Percentiles rank a stretch among this genome's conserved stretches.
These are phyloP conservation scores for Semotilus atromaculatus DNA, from an alignment of 2,797 vertebrate genomes.

Conservation along the genomic window DNA sequence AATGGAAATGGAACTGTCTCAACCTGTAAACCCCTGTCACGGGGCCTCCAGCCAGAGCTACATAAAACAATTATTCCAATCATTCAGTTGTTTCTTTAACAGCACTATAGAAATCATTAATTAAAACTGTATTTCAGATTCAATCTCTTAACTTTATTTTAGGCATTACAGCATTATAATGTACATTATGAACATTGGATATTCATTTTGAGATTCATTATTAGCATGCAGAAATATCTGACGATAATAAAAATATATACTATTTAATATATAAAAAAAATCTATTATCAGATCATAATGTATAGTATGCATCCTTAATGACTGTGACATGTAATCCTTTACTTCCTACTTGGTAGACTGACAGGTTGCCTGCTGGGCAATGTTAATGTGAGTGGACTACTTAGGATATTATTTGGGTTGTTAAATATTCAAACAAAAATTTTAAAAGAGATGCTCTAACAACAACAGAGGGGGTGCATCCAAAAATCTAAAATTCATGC, in stretches of 20 bases:
- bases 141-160: not conserved
- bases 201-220: not conserved
- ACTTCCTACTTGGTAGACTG: not conserved
- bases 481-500: too few relatives aligned
- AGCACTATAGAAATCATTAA: not conserved
- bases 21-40: conserved; percentile 87
- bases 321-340: not conserved
- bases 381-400: not conserved
- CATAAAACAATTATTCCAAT: conserved; percentile 40
- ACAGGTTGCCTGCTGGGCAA: not conserved
- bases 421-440: too few relatives aligned
- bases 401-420: not conserved
- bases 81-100: conserved; percentile 3
- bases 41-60: conserved; percentile 89
- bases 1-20: conserved; percentile 94
- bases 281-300: not conserved
- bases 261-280: not conserved
- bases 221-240: not conserved
- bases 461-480: too few relatives aligned
- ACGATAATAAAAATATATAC: not conserved
- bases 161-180: not conserved
- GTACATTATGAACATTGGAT: not conserved
- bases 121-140: not conserved
- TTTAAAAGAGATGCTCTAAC: too few relatives aligned
- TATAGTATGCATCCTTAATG: not conserved